These are phyloP conservation scores for Orthonevra nobilis DNA, from an alignment of 2,888 invertebrate species.

Conservation along the genomic window DNA sequence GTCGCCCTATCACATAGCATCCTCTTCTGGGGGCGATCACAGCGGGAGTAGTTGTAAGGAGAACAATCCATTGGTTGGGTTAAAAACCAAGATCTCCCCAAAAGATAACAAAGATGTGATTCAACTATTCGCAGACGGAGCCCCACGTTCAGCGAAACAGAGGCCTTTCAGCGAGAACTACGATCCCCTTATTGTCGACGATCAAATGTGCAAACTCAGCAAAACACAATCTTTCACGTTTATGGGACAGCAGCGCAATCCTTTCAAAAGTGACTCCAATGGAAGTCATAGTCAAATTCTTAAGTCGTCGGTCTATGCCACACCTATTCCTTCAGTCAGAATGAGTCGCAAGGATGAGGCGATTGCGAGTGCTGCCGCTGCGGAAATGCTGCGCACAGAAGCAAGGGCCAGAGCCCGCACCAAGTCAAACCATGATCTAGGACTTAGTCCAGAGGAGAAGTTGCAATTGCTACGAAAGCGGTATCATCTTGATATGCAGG, in stretches of 20 bases:
- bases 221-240: conserved; percentile 79
- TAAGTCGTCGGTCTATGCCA: conserved; percentile 78
- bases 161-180: conserved; percentile 79
- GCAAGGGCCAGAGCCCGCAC: conserved; percentile 85
- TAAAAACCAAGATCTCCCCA: conserved; percentile 72
- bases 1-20: conserved; percentile 76
- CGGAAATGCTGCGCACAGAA: conserved; percentile 84
- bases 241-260: conserved; percentile 39
- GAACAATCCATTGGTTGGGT: conserved; percentile 72
- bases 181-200: conserved; percentile 73
- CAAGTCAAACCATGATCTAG: conserved; percentile 87
- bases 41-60: conserved; percentile 71
- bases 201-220: conserved; percentile 76
- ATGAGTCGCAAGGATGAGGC: conserved; percentile 74
- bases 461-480: conserved; percentile 81
- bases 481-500: conserved; percentile 73
- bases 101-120: conserved; percentile 74
- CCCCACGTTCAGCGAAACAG: conserved; percentile 73
- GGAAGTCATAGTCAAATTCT: conserved; percentile 8
- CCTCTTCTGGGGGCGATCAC: conserved; percentile 71
- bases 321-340: conserved; percentile 82
- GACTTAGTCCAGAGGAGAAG: conserved; percentile 86
- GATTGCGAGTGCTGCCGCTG: conserved; percentile 74
- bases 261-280: conserved; percentile 34
- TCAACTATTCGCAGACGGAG: conserved; percentile 56